Evolutionary conservation across 2,888 invertebrate genomes (phyloP).

Genomic region (Asteroscopus sphinx): DNA sequence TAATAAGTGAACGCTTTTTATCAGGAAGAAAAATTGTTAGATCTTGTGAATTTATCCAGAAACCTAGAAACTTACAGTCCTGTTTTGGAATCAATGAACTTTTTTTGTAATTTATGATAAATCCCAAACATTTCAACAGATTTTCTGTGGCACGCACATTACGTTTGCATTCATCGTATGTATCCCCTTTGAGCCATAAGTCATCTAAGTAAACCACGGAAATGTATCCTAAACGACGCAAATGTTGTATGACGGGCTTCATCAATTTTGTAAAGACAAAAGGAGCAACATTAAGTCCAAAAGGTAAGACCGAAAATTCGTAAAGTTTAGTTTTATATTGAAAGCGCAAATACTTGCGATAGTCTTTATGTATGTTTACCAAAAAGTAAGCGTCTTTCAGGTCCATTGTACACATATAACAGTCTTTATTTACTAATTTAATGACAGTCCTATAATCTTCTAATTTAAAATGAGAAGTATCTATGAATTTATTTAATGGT

Average conservation of each 20-base stretch:
- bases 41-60: not conserved
- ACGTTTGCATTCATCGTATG: slow-evolving; percentile 13
- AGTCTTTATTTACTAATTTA: slow-evolving; percentile 7
- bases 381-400: too few relatives aligned
- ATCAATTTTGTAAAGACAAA: slow-evolving; percentile 41
- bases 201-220: slow-evolving; percentile 43
- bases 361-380: not conserved
- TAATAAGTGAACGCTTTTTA: not conserved
- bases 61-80: slow-evolving; percentile 29
- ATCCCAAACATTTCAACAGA: slow-evolving; percentile 7
- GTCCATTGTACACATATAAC: too few relatives aligned
- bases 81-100: slow-evolving; percentile 12
- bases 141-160: slow-evolving; percentile 16
- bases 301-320: slow-evolving; percentile 42
- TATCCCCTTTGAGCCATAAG: slow-evolving; percentile 24
- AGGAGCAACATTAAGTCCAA: slow-evolving; percentile 41
- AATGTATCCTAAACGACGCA: slow-evolving; percentile 27
- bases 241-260: slow-evolving; percentile 27
- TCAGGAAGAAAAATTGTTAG: too few relatives aligned
- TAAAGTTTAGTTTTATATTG: slow-evolving; percentile 13
- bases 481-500: not conserved
- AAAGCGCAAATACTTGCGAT: slow-evolving; percentile 23
- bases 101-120: slow-evolving; percentile 16
- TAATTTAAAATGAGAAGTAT: not conserved
- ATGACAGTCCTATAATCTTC: not conserved